These are phyloP conservation scores for Hydrophis major DNA, from an alignment of 2,797 vertebrate genomes.

Conservation along the genomic window DNA sequence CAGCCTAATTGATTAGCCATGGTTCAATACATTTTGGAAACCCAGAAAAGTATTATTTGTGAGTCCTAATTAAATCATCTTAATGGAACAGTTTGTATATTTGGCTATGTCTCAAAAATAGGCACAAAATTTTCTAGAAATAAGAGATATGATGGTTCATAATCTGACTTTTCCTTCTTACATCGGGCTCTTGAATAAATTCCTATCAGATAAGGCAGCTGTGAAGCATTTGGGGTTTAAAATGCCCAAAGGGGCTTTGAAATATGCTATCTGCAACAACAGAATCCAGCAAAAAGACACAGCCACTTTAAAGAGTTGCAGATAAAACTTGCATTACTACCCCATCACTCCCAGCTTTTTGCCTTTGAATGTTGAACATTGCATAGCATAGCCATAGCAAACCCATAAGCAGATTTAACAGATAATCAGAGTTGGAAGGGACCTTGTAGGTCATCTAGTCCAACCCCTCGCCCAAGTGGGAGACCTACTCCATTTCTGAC, in stretches of 20 bases:
- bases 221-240: not conserved
- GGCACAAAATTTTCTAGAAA: not conserved
- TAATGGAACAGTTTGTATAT: not conserved
- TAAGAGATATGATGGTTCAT: not conserved
- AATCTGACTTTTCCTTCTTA: not conserved
- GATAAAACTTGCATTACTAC: not conserved
- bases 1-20: not conserved
- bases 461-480: no score
- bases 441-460: no score
- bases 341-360: not conserved
- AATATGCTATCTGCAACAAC: not conserved
- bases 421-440: no score
- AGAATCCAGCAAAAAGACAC: not conserved
- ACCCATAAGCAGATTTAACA: not conserved
- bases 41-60: not conserved
- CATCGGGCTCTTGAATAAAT: not conserved
- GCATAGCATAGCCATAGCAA: not conserved
- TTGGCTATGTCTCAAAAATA: not conserved
- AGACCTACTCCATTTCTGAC: no score
- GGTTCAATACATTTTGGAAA: not conserved
- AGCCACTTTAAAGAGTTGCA: not conserved
- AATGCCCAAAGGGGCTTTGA: not conserved
- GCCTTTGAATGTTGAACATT: not conserved
- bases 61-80: not conserved
- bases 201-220: not conserved